Conservation (phyloP, 2,113 vertebrate genomes). For the Collichthys lucidus region DNA sequence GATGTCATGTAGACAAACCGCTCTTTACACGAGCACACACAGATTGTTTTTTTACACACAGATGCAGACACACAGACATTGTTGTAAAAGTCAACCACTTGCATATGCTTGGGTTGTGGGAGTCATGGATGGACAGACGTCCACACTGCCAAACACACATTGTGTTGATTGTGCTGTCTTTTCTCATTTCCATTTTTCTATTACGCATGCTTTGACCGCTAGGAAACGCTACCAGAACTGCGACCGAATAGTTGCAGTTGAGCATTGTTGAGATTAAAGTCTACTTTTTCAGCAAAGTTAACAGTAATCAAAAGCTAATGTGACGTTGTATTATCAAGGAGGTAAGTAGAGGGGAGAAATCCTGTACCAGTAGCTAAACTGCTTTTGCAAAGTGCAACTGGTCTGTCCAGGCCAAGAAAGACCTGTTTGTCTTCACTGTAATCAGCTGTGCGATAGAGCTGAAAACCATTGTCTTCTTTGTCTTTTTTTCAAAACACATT, state of each 20-base stretch:
- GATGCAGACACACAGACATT: constrained; percentile 9
- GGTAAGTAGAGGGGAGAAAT: too few species aligned
- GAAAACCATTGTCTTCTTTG: too few species aligned
- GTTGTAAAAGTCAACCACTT: constrained; percentile 18
- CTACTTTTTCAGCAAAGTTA: not conserved
- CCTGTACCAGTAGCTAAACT: not conserved
- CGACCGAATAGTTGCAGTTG: not conserved
- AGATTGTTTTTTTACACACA: not conserved
- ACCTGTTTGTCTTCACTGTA: not conserved
- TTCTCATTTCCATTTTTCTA: not conserved
- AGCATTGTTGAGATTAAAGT: constrained; percentile 17
- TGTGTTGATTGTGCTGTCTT: not conserved
- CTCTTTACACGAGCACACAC: constrained; percentile 44
- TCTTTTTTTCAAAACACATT: not conserved
- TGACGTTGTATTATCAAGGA: too few species aligned
- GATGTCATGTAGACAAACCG: constrained; percentile 43
- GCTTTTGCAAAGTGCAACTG: not conserved
- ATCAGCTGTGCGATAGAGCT: not conserved
- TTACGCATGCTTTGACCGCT: constrained; percentile 33
- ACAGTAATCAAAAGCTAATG: not conserved
- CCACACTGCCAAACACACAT: not conserved
- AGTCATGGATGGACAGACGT: not conserved
- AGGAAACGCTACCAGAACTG: not conserved
- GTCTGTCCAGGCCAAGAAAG: not conserved
- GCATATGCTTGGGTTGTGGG: not conserved